Evolutionary conservation across 2,888 invertebrate genomes (phyloP).

Genomic region (Tricholauxania praeusta): DNA sequence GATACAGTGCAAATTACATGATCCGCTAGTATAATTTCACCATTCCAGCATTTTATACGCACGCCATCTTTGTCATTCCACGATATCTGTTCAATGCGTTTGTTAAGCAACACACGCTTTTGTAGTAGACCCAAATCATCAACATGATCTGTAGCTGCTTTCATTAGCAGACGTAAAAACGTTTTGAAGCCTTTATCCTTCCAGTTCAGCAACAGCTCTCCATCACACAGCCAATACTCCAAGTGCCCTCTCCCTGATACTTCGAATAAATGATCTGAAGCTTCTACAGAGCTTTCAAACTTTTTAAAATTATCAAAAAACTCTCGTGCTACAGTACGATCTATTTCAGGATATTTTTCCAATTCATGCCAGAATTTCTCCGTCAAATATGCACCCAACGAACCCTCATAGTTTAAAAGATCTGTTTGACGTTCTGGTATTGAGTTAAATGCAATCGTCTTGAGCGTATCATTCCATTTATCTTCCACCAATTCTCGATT

Average conservation of each 20-base stretch:
- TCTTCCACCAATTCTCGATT: slow-evolving; percentile 65
- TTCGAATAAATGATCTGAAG: slow-evolving; percentile 75
- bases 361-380: slow-evolving; percentile 57
- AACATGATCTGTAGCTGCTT: slow-evolving; percentile 39
- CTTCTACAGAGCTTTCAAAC: slow-evolving; percentile 69
- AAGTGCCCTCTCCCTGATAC: slow-evolving; percentile 75
- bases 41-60: slow-evolving; percentile 59
- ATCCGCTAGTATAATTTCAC: slow-evolving; percentile 43
- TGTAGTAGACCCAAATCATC: slow-evolving; percentile 58
- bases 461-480: slow-evolving; percentile 58
- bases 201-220: slow-evolving; percentile 80
- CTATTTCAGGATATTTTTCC: slow-evolving; percentile 56
- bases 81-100: slow-evolving; percentile 43
- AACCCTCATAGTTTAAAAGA: slow-evolving; percentile 59
- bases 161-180: slow-evolving; percentile 76
- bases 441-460: slow-evolving; percentile 65
- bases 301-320: slow-evolving; percentile 74
- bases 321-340: slow-evolving; percentile 67
- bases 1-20: slow-evolving; percentile 69
- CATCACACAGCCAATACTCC: slow-evolving; percentile 77
- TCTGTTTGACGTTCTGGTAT: slow-evolving; percentile 60
- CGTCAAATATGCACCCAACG: slow-evolving; percentile 61
- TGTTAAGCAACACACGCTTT: slow-evolving; percentile 47
- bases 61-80: slow-evolving; percentile 37
- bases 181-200: slow-evolving; percentile 78